Percentiles rank a stretch among this genome's conserved stretches.
Evolutionary conservation across 2,113 vertebrate genomes (phyloP).

Genomic region (Okapia johnstoni): DNA sequence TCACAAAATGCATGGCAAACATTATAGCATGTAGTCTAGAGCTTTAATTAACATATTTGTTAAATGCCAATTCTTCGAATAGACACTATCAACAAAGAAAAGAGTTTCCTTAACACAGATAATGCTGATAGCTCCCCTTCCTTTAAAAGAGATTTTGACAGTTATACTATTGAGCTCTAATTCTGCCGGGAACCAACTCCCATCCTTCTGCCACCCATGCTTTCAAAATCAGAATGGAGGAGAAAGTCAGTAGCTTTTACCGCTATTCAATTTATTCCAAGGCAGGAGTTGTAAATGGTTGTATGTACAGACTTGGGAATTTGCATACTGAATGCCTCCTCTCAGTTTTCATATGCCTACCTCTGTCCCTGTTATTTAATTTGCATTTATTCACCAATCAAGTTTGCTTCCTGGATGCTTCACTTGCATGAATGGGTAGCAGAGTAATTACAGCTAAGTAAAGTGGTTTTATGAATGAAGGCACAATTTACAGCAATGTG

Average conservation of each 20-base stretch:
- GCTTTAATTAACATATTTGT: conserved; percentile 75
- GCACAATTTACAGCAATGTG: neutral
- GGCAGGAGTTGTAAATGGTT: conserved; percentile 48
- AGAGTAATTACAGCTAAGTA: conserved; percentile 19
- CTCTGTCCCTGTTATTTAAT: conserved; percentile 58
- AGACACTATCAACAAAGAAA: conserved; percentile 62
- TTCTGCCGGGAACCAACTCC: conserved; percentile 39
- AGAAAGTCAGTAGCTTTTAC: conserved; percentile 52
- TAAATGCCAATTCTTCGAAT: conserved; percentile 63
- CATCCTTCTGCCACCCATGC: conserved; percentile 35
- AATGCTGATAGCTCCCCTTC: conserved; percentile 28
- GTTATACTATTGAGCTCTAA: conserved; percentile 47
- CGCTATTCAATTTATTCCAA: conserved; percentile 48
- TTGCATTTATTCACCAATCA: conserved; percentile 49
- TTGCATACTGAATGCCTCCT: conserved; percentile 64
- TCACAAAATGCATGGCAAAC: conserved; percentile 68
- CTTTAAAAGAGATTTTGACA: conserved; percentile 64
- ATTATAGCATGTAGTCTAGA: conserved; percentile 57
- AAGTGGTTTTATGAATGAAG: conserved; percentile 58
- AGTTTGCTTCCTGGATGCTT: conserved; percentile 39
- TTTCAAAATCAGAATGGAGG: conserved; percentile 58
- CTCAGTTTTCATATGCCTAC: conserved; percentile 48
- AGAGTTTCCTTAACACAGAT: conserved; percentile 39
- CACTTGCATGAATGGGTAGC: conserved; percentile 39
- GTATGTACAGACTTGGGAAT: conserved; percentile 33